Evolutionary conservation across 2,888 invertebrate genomes (phyloP).

Genomic region (Diloba caeruleocephala): DNA sequence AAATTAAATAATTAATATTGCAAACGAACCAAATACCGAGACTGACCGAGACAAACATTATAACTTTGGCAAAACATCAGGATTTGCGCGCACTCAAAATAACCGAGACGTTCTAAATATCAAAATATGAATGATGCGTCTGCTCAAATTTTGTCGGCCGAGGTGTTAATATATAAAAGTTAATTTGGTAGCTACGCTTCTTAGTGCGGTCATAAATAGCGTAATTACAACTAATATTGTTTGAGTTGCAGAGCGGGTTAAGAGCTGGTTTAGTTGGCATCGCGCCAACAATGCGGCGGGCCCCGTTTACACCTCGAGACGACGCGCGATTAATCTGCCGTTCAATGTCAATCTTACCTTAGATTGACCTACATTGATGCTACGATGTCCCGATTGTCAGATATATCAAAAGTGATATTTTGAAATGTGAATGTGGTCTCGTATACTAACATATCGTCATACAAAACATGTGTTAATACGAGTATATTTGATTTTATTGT

Average conservation of each 20-base stretch:
- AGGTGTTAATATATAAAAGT: constrained; percentile 28
- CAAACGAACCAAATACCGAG: constrained; percentile 36
- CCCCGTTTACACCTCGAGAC: constrained; percentile 66
- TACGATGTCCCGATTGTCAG: constrained; percentile 36
- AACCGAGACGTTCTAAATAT: constrained; percentile 46
- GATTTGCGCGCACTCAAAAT: constrained; percentile 45
- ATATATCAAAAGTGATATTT: constrained; percentile 35
- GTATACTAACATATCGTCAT: neutral
- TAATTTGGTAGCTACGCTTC: constrained; percentile 37
- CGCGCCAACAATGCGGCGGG: constrained; percentile 66
- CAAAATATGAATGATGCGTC: constrained; percentile 28
- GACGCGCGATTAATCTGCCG: constrained; percentile 60
- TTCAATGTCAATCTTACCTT: constrained; percentile 80
- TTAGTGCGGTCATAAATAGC: constrained; percentile 57
- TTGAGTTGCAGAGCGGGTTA: constrained; percentile 43
- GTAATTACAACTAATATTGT: constrained; percentile 48
- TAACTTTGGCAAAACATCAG: constrained; percentile 50
- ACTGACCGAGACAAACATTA: constrained; percentile 35
- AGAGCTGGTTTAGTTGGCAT: constrained; percentile 73
- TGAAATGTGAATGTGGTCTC: constrained; percentile 17
- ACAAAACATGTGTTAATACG: neutral
- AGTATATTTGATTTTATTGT: too few relatives aligned
- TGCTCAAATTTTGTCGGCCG: constrained; percentile 26
- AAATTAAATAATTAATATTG: too few relatives aligned
- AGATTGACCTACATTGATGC: constrained; percentile 65